Evolutionary conservation across 2,113 vertebrate genomes (phyloP).

Genomic region (Turdus rufiventris): DNA sequence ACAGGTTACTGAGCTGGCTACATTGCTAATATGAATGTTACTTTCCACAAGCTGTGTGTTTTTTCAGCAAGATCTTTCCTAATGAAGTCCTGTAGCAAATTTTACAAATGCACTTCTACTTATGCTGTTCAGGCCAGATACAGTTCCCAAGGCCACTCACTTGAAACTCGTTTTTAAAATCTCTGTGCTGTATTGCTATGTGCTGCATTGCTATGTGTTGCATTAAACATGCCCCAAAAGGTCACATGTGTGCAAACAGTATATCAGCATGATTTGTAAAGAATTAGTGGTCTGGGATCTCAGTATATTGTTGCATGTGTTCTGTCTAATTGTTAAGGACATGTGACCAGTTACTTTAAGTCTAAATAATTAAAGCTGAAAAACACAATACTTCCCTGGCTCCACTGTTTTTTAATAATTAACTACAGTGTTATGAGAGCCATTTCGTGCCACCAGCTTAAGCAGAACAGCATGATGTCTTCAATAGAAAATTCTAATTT

Average conservation of each 20-base stretch:
- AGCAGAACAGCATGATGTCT: slow-evolving; percentile 15
- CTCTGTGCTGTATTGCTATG: neutral
- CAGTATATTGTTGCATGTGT: neutral
- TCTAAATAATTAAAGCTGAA: slow-evolving; percentile 15
- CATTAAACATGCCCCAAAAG: neutral
- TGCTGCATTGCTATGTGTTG: neutral
- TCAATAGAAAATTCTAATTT: slow-evolving; percentile 18
- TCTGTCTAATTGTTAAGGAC: slow-evolving; percentile 31
- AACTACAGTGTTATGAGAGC: slow-evolving; percentile 21
- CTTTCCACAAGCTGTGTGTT: neutral
- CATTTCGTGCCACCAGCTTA: neutral
- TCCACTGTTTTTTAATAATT: slow-evolving; percentile 42
- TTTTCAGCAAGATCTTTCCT: neutral
- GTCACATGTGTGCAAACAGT: neutral
- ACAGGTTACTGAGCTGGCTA: neutral
- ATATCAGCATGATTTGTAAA: neutral
- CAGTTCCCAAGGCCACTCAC: neutral
- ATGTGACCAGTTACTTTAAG: slow-evolving; percentile 15
- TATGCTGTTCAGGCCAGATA: neutral
- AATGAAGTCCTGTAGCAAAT: neutral
- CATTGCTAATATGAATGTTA: neutral
- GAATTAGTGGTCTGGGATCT: neutral
- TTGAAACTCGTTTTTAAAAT: neutral
- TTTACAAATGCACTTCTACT: neutral
- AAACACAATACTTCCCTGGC: neutral